phyloP scores from a whole-genome alignment of 2,113 vertebrate genomes.

The Peromyscus leucopus region DNA sequence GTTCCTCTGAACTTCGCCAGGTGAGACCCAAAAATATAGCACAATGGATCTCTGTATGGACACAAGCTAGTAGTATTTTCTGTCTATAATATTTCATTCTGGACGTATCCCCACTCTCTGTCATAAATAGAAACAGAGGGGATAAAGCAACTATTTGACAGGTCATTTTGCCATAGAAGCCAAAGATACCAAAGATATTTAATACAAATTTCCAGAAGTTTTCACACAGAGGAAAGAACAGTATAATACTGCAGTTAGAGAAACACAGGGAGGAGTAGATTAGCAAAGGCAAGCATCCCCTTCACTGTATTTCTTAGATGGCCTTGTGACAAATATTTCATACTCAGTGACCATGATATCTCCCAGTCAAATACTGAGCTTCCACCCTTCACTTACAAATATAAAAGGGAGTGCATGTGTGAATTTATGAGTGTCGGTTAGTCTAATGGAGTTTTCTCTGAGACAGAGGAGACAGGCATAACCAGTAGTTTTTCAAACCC shows the following conservation, averaged over 20 bases:
- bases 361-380: background rate
- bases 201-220: background rate
- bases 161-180: background rate
- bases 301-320: background rate
- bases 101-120: background rate
- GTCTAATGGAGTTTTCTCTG: background rate
- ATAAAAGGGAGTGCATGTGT: background rate
- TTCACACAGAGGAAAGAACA: background rate
- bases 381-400: background rate
- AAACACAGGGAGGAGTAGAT: background rate
- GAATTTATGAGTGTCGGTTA: background rate
- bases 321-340: background rate
- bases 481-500: background rate
- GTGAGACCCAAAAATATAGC: background rate
- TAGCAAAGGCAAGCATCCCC: background rate
- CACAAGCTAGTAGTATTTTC: background rate
- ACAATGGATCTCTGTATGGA: background rate
- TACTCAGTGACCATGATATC: fast-evolving
- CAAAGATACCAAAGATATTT: background rate
- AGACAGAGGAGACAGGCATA: background rate
- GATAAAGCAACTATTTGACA: background rate
- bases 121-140: background rate
- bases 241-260: background rate
- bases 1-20: background rate
- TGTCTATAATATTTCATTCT: background rate